A percentile compares a stretch with the other conserved stretches of the same genome.
phyloP scores from a whole-genome alignment of 2,888 invertebrate species.

The Drosophila meridiana region DNA sequence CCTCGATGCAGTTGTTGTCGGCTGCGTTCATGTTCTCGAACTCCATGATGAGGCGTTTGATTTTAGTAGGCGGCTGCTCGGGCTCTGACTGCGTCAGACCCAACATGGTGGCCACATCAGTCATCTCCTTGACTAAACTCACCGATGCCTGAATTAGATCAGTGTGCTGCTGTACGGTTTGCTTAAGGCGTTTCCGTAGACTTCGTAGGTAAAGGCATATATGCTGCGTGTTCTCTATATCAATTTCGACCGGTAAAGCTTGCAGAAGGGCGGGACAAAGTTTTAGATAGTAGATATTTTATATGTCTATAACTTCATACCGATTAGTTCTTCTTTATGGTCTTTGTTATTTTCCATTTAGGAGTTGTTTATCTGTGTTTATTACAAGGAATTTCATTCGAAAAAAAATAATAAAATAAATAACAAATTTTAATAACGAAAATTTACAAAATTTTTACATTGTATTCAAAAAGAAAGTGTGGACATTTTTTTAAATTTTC shows the following conservation, averaged over 20 bases:
- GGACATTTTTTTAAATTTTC: neutral
- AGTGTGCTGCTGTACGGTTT: constrained; percentile 59
- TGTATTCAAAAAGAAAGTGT: neutral
- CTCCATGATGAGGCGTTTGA: constrained; percentile 68
- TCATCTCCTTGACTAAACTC: constrained; percentile 69
- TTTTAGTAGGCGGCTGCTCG: constrained; percentile 48
- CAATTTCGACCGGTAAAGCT: constrained; percentile 34
- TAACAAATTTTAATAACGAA: neutral
- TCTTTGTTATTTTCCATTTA: constrained; percentile 24
- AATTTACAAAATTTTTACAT: constrained; percentile 8
- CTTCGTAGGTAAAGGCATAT: constrained; percentile 68
- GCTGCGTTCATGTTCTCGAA: constrained; percentile 58
- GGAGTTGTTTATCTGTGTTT: neutral
- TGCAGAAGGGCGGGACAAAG: neutral
- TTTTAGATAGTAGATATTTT: neutral
- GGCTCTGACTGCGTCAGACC: constrained; percentile 12
- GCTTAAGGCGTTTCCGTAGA: constrained; percentile 64
- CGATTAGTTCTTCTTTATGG: constrained; percentile 13
- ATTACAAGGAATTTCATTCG: neutral
- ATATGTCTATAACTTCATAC: constrained; percentile 9
- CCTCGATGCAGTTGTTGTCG: constrained; percentile 30
- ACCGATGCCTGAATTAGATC: constrained; percentile 64
- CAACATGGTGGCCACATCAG: constrained; percentile 64
- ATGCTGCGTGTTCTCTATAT: constrained; percentile 52
- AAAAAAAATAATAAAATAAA: neutral